Evolutionary conservation across 1,140 invertebrate genomes (phyloP).

Genomic region (Aleiodes sp.): DNA sequence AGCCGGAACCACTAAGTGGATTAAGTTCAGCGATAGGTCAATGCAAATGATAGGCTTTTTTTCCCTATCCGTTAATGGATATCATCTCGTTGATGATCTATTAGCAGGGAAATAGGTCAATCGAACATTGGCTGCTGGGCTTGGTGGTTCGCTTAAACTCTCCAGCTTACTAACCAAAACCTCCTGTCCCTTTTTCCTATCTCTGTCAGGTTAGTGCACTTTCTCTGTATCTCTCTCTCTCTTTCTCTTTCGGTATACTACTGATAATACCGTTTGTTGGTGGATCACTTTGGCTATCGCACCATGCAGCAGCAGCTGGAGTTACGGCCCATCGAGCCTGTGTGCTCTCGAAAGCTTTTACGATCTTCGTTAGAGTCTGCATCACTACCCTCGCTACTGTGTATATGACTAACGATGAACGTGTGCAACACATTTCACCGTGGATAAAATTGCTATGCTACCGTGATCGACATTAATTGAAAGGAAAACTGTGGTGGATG

Average conservation of each 20-base stretch:
- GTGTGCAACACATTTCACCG: not conserved
- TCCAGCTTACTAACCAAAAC: not conserved
- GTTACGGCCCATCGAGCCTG: not conserved
- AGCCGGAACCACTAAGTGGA: not conserved
- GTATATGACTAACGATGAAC: not conserved
- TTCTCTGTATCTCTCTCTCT: not conserved
- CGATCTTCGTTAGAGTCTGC: conserved; percentile 18
- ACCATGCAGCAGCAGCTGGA: conserved; percentile 1
- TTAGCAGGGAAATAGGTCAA: conserved; percentile 31
- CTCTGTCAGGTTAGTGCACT: not conserved
- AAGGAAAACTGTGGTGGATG: too few species aligned
- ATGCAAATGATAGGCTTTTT: conserved; percentile 28
- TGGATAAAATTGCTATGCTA: not conserved
- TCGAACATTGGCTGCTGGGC: not conserved
- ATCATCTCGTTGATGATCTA: conserved; percentile 34
- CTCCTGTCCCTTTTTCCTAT: not conserved
- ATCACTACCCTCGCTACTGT: not conserved
- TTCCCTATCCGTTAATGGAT: conserved; percentile 31
- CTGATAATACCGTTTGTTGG: not conserved
- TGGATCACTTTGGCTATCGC: conserved; percentile 10
- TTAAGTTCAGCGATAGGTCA: not conserved
- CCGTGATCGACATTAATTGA: not conserved
- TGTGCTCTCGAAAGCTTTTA: conserved; percentile 19
- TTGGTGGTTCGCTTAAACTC: not conserved
- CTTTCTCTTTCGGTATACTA: not conserved